Evolutionary conservation across 2,113 vertebrate species (phyloP).

Genomic region (Bambusicola thoracicus): DNA sequence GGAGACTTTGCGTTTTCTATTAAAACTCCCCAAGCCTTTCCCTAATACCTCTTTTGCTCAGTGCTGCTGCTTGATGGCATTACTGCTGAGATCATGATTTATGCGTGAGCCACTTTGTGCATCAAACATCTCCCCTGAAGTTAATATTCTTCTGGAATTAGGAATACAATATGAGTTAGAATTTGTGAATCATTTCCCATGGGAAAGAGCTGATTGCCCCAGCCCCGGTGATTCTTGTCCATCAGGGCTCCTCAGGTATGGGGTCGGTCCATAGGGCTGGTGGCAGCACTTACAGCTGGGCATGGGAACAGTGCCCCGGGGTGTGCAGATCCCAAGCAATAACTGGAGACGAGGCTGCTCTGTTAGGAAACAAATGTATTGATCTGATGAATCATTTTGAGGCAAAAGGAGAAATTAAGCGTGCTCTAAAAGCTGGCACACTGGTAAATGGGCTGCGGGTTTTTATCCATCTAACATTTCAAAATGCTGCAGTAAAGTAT

Average conservation of each 20-base stretch:
- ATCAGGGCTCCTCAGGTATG: background rate
- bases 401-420: slow-evolving; percentile 52
- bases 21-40: background rate
- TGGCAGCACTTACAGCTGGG: background rate
- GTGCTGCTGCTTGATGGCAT: background rate
- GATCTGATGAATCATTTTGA: slow-evolving; percentile 43
- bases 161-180: background rate
- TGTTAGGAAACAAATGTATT: background rate
- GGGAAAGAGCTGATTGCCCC: background rate
- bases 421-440: background rate
- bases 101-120: background rate
- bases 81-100: background rate
- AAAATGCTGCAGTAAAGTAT: background rate
- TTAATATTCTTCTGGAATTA: background rate
- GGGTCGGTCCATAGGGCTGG: background rate
- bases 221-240: background rate
- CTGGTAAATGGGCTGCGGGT: background rate
- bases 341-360: background rate
- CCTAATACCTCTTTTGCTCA: background rate
- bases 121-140: background rate
- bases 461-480: slow-evolving; percentile 23
- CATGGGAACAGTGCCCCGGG: background rate
- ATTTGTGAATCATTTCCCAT: background rate
- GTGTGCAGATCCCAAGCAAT: background rate
- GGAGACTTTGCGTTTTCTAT: background rate